These are phyloP conservation scores for Actinia equina DNA, from an alignment of 64 coral and sea anemone genomes.

Conservation along the genomic window DNA sequence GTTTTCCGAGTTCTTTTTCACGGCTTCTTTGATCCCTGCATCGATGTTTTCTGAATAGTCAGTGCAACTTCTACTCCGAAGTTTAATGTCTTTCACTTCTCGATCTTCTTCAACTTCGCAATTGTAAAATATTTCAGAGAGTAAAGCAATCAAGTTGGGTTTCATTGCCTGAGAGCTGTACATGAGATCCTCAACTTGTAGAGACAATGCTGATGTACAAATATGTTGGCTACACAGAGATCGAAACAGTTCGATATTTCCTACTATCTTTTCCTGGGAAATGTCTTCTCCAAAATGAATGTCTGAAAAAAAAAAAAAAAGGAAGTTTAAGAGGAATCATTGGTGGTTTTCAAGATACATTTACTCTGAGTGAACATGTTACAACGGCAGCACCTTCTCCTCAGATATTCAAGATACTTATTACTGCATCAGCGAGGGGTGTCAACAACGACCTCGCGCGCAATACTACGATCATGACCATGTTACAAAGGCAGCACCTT, in stretches of 20 bases:
- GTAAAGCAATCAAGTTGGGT: slow-evolving; percentile 75
- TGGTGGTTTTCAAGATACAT: too few relatives aligned
- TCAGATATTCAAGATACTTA: too few relatives aligned
- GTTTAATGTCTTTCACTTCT: not conserved
- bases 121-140: slow-evolving; percentile 78
- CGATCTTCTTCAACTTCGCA: slow-evolving; percentile 47
- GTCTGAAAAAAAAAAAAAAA: slow-evolving; percentile 37
- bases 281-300: slow-evolving; percentile 60
- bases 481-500: too few relatives aligned
- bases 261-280: slow-evolving; percentile 58
- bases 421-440: too few relatives aligned
- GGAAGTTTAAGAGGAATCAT: not conserved
- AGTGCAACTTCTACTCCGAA: not conserved
- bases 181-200: slow-evolving; percentile 90
- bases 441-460: too few relatives aligned
- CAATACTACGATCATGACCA: too few relatives aligned
- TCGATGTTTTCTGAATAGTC: not conserved
- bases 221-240: slow-evolving; percentile 84
- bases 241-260: slow-evolving; percentile 86
- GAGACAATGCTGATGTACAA: slow-evolving; percentile 79
- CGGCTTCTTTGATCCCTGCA: not conserved
- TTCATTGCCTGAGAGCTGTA: slow-evolving; percentile 96
- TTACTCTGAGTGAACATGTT: too few relatives aligned
- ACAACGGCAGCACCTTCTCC: too few relatives aligned
- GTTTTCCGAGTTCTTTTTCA: not conserved